A percentile compares a stretch with the other conserved stretches of the same genome.
These are phyloP conservation scores for Lapara coniferarum DNA, from an alignment of 2,888 invertebrate genomes.

Conservation along the genomic window DNA sequence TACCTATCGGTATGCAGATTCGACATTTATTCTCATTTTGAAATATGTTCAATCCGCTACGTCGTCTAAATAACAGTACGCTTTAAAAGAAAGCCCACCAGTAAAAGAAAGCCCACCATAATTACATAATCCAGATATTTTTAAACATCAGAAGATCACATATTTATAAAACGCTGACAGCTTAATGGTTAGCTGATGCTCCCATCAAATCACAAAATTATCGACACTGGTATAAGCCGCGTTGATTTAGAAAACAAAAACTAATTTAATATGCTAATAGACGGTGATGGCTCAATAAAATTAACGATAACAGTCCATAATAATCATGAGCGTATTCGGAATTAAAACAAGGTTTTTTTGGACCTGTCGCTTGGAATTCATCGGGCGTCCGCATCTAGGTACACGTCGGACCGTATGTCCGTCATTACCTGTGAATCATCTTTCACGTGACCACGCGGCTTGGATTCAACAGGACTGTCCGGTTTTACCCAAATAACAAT, in stretches of 20 bases:
- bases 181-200: conserved; percentile 52
- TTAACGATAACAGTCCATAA: conserved; percentile 53
- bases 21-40: neutral
- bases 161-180: conserved; percentile 55
- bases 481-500: neutral
- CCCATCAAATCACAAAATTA: conserved; percentile 48
- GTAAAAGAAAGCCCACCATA: conserved; percentile 1
- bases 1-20: neutral
- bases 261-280: conserved; percentile 63
- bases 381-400: conserved; percentile 70
- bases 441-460: conserved; percentile 8
- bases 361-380: conserved; percentile 66
- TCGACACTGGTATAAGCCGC: conserved; percentile 43
- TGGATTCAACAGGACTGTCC: neutral
- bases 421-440: conserved; percentile 79
- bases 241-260: conserved; percentile 50
- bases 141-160: conserved; percentile 33
- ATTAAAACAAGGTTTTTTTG: conserved; percentile 51
- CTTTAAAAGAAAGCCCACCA: neutral
- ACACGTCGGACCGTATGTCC: conserved; percentile 65
- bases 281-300: conserved; percentile 62
- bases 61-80: neutral
- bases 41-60: conserved; percentile 3
- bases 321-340: conserved; percentile 50
- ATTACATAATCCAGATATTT: conserved; percentile 18